phyloP scores from a whole-genome alignment of 35 echinoderm and acorn worm genomes.

The Diadema setosum region DNA sequence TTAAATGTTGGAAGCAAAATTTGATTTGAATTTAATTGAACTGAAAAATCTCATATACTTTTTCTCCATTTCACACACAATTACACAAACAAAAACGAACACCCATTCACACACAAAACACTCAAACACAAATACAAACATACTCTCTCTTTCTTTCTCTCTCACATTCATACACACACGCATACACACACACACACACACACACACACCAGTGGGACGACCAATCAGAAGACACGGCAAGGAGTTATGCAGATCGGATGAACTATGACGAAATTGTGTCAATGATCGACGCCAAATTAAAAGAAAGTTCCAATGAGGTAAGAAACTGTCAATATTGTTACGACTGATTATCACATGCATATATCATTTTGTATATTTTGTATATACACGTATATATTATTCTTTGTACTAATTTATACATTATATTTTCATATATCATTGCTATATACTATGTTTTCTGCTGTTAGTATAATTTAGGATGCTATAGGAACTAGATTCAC shows the following conservation, averaged over 20 bases:
- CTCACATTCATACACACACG: background rate
- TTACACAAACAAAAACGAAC: background rate
- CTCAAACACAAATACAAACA: background rate
- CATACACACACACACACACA: background rate
- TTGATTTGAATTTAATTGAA: background rate
- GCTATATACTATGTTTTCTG: background rate
- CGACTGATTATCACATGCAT: background rate
- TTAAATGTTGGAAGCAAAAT: too few species aligned
- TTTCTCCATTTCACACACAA: background rate
- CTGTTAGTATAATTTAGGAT: background rate
- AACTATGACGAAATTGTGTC: background rate
- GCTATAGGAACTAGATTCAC: background rate
- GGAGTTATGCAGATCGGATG: constrained; percentile 16
- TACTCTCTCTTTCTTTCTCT: background rate
- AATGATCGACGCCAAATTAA: background rate
- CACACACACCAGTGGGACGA: background rate
- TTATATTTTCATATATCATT: background rate
- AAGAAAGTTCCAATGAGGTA: background rate
- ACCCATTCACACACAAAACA: background rate
- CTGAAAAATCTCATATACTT: background rate
- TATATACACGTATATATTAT: background rate
- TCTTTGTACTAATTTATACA: background rate
- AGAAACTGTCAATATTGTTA: background rate
- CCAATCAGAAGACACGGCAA: constrained; percentile 1
- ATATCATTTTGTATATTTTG: background rate